These are phyloP conservation scores for Crypturellus tataupa DNA, from an alignment of 2,797 vertebrate genomes.

Conservation along the genomic window DNA sequence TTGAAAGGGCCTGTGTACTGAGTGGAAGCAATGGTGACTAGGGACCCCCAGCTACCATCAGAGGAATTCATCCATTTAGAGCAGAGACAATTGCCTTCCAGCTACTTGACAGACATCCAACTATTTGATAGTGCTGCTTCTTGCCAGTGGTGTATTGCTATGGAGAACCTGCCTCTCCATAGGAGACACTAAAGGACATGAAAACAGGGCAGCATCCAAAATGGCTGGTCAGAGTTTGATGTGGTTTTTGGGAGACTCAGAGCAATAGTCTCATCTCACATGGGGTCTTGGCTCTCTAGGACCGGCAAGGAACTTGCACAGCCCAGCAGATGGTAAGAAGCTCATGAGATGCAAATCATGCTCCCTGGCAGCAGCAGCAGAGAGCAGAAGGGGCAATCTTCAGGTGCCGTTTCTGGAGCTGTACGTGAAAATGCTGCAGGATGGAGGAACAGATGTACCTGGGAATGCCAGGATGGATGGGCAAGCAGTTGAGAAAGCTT, in stretches of 20 bases:
- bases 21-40: not conserved
- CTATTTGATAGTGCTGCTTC: not conserved
- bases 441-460: not conserved
- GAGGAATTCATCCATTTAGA: not conserved
- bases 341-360: not conserved
- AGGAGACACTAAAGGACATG: not conserved
- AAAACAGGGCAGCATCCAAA: not conserved
- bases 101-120: not conserved
- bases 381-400: not conserved
- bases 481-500: not conserved
- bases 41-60: not conserved
- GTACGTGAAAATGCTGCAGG: accelerated
- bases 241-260: accelerated
- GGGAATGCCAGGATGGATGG: not conserved
- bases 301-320: not conserved
- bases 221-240: not conserved
- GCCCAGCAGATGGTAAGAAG: not conserved
- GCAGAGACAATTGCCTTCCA: not conserved
- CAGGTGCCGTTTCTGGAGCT: not conserved
- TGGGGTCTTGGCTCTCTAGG: not conserved
- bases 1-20: not conserved
- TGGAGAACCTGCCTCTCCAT: accelerated
- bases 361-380: not conserved
- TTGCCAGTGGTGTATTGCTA: not conserved
- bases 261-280: accelerated